Base-by-base conservation (phyloP, 2,888 invertebrate genomes). In the Callimorpha dominula region DNA sequence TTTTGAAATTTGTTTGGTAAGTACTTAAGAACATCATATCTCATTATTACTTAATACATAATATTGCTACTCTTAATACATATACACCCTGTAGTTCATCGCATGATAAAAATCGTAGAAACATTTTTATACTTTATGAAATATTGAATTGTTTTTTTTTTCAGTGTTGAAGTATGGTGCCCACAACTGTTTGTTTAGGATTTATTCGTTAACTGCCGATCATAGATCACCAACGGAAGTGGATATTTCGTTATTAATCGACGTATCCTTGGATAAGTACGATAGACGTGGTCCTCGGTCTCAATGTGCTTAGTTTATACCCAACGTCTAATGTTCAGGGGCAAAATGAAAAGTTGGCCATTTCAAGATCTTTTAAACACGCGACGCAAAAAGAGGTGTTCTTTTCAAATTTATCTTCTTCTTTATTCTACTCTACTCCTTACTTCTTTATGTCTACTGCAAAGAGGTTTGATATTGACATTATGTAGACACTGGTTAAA, bases 91-190 rank as follows among this genome's bases (percentile, higher is more conserved):
- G 87, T 87, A 86, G 6, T 86, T 85, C 79, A 82, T 82, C 75
- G 84, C 82, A 79, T 86, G 85, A 81, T 89, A 88, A 85, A 89
- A 88, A 87, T 90, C 87, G 88, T 88, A 87, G 85, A 86, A 82
- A 83, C 78, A 79, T 90, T 90, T 90, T 89, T 90, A 82, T 76
- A 66, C 75, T 74, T 81, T 87, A 90, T 88, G 86, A 88, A 83
- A 80, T 79, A 75, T 76, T 77, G 72, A 72, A 73, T 72, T 73
- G 75, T 76, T 62, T 71, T 72, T 71, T 72, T 68, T 49, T 68
- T 46, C 54, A n/a, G 15, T 64, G 60, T 71, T 82, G 31, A 42
- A 60, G 64, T 78, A 63, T 71, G 60, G 57, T 66, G 70, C 64
- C 42, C 46, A 73, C 77, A 78, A 74, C 79, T 76, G 76, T 71